phyloP scores from a whole-genome alignment of 2,888 invertebrate genomes.

The Cephus pulcher region DNA sequence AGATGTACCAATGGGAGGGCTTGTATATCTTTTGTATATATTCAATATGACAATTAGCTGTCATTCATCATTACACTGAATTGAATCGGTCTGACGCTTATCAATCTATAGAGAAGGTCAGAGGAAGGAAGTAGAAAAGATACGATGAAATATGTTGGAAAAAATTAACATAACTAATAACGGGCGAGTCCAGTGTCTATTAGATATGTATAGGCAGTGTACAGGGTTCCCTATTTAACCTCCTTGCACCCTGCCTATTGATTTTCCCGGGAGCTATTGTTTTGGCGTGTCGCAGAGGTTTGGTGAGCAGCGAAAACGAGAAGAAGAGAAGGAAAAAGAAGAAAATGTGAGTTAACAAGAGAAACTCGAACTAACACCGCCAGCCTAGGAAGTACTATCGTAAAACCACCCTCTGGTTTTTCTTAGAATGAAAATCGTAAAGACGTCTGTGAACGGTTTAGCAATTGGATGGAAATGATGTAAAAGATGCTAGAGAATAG shows the following conservation, averaged over 20 bases:
- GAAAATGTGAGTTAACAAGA: not conserved
- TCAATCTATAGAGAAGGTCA: not conserved
- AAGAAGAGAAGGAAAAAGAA: not conserved
- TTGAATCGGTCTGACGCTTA: not conserved
- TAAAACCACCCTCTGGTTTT: not conserved
- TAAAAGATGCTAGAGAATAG: not conserved
- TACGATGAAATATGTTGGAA: not conserved
- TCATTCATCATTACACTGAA: not conserved
- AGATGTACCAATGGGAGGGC: not conserved
- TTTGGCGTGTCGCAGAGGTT: constrained; percentile 46
- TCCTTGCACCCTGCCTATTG: constrained; percentile 54
- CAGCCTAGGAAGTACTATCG: not conserved
- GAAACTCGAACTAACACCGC: not conserved
- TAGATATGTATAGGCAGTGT: not conserved
- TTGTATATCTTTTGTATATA: not conserved
- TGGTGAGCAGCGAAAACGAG: not conserved
- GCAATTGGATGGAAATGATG: not conserved
- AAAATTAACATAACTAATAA: not conserved
- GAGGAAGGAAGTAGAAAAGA: not conserved
- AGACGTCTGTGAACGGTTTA: not conserved
- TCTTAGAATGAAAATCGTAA: not conserved
- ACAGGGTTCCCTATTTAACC: constrained; percentile 46
- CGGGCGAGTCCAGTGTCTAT: not conserved
- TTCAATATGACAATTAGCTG: not conserved
- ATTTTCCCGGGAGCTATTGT: constrained; percentile 58